These are phyloP conservation scores for Clostera curtula DNA, from an alignment of 2,888 invertebrate species.

Conservation along the genomic window DNA sequence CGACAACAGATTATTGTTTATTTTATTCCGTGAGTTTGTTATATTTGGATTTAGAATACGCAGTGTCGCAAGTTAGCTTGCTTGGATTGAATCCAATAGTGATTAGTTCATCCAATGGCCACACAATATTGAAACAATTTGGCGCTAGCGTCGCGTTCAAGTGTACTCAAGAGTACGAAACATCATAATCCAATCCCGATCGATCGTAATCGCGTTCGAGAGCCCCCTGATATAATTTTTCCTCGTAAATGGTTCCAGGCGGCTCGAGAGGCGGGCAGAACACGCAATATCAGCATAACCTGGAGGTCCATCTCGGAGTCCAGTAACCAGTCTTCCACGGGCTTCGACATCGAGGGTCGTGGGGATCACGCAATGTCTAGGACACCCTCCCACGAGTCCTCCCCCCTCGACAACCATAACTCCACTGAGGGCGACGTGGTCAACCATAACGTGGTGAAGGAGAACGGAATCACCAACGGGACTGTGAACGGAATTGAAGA, in stretches of 20 bases:
- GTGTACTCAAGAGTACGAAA: too few species aligned
- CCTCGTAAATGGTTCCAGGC: constrained; percentile 38
- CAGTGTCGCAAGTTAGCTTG: too few species aligned
- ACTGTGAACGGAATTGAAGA: constrained; percentile 39
- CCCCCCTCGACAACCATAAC: constrained; percentile 34
- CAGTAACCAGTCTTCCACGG: constrained; percentile 61
- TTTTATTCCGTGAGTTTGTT: too few species aligned
- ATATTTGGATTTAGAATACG: too few species aligned
- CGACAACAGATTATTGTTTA: too few species aligned
- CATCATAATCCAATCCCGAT: too few species aligned
- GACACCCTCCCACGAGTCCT: constrained; percentile 27
- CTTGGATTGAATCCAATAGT: too few species aligned
- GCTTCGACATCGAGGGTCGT: constrained; percentile 43
- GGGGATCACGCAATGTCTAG: constrained; percentile 24
- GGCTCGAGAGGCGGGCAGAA: constrained; percentile 44
- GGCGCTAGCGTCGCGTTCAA: too few species aligned
- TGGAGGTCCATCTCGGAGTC: constrained; percentile 69
- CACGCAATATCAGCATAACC: constrained; percentile 63
- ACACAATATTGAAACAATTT: too few species aligned
- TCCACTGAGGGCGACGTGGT: constrained; percentile 27
- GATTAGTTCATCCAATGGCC: too few species aligned
- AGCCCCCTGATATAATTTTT: neutral
- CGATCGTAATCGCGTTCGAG: too few species aligned
- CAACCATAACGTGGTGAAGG: constrained; percentile 27
- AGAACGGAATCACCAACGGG: constrained; percentile 28